A percentile compares a stretch with the other conserved stretches of the same genome.
Conservation (phyloP, 2,888 invertebrate species). For the Phania funesta region DNA sequence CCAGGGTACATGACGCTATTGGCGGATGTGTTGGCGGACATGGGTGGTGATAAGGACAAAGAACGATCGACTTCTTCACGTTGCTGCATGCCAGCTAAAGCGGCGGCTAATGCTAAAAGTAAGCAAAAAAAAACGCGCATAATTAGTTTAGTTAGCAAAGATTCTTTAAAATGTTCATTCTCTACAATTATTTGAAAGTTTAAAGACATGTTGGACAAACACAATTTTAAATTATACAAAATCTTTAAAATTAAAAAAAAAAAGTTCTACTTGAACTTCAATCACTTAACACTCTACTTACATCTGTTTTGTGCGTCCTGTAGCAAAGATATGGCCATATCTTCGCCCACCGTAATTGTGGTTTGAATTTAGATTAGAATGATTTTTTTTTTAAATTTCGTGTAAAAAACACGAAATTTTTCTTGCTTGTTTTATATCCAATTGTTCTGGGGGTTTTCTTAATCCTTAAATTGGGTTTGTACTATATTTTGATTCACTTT, state of each 20-base stretch:
- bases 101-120: constrained; percentile 78
- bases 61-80: constrained; percentile 77
- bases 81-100: constrained; percentile 79
- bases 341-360: neutral
- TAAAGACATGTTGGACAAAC: too few species aligned
- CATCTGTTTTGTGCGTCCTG: constrained; percentile 80
- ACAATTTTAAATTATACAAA: too few species aligned
- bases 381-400: constrained; percentile 21
- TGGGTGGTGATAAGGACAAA: constrained; percentile 78
- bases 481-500: constrained; percentile 57
- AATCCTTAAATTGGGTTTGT: constrained; percentile 54
- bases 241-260: too few species aligned
- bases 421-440: constrained; percentile 2
- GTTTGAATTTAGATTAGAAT: neutral
- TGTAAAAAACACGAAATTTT: constrained; percentile 56
- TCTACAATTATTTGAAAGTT: neutral
- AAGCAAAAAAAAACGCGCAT: constrained; percentile 13
- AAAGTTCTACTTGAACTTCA: neutral
- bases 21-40: constrained; percentile 76
- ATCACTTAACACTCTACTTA: constrained; percentile 57
- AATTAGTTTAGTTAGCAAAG: neutral
- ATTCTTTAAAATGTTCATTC: neutral
- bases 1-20: constrained; percentile 75
- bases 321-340: constrained; percentile 79
- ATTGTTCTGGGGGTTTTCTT: constrained; percentile 15